Base-by-base conservation (phyloP, 2,113 vertebrate species). In the Ophiodon elongatus region DNA sequence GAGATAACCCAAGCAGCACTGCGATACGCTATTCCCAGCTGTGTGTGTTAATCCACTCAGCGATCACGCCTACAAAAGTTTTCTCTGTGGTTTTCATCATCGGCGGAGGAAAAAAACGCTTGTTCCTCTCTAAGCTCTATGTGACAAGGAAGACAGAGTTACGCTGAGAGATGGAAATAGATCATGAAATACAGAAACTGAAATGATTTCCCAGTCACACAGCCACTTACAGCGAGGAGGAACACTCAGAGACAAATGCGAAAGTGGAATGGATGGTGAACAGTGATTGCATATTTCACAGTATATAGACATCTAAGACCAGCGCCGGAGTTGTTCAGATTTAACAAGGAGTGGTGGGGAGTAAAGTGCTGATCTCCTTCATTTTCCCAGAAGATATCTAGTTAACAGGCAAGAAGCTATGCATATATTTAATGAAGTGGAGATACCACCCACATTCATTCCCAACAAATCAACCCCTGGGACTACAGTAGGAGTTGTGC, bases 91-190 rank as follows among this genome's bases (percentile, higher is more conserved):
- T 90, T 91, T 92, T 93, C 87, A 92, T 91, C 91, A 92, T 89
- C 27, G 41, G 83, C 76, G 25, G 76, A 65, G 56, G 57, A 62
- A 78, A n/a, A 60, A 88, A 74, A 76, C 1, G 21, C 83, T 85
- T 73, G 72, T 85, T 90, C 75, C 85, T 90, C 87, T 89, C 88
- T 89, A 62, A 85, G 89, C 88, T 89, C 69, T 68, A 52, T 10
- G 78, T 86, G 78, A 88, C 76, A 68, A 35, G 76, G 76, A 89
- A 85, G 76, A 88, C 81, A 66, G 75, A 82, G 82, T 52, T 85
- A 83, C 59, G 47, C 91, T 70, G 84, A 73, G 83, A 92, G 91
- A 93, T 93, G 88, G 91, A 94, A 93, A 93, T 92, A 94, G 92
- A 93, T 92, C 88, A 90, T 88, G 86, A 92, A 92, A 91, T 90